phyloP scores from a whole-genome alignment of 2,888 invertebrate species.

The Eupithecia pulchellata region DNA sequence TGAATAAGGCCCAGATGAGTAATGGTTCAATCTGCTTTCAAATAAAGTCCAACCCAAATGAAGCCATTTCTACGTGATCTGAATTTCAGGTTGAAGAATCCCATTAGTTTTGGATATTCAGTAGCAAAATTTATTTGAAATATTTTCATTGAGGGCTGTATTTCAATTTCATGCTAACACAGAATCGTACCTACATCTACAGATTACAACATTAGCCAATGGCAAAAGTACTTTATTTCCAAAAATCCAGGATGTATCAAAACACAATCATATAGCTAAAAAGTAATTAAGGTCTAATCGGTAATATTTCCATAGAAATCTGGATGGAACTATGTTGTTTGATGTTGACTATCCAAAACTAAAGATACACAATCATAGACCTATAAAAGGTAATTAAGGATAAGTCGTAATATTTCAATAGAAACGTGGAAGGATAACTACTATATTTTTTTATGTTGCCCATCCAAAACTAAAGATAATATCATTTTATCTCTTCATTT shows the following conservation, averaged over 20 bases:
- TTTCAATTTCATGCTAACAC: background rate
- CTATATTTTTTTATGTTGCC: too few species aligned
- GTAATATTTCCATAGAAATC: too few species aligned
- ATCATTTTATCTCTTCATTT: too few species aligned
- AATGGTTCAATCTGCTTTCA: background rate
- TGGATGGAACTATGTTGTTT: too few species aligned
- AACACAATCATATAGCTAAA: background rate
- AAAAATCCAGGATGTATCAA: background rate
- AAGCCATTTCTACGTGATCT: conserved; percentile 8
- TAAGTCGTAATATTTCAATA: too few species aligned
- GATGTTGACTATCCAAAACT: too few species aligned
- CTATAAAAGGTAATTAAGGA: too few species aligned
- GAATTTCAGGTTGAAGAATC: conserved; percentile 9
- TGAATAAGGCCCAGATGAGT: too few species aligned
- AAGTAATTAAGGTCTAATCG: too few species aligned
- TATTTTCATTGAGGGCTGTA: background rate
- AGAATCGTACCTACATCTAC: background rate
- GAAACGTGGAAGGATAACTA: too few species aligned
- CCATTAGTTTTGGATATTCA: background rate
- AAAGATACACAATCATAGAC: too few species aligned
- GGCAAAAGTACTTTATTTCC: background rate
- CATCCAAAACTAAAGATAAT: too few species aligned
- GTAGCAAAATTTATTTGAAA: background rate
- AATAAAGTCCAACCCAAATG: conserved; percentile 8
- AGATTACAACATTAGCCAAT: background rate